phyloP scores from a whole-genome alignment of 1,140 invertebrate species.

The Hirudo medicinalis region DNA sequence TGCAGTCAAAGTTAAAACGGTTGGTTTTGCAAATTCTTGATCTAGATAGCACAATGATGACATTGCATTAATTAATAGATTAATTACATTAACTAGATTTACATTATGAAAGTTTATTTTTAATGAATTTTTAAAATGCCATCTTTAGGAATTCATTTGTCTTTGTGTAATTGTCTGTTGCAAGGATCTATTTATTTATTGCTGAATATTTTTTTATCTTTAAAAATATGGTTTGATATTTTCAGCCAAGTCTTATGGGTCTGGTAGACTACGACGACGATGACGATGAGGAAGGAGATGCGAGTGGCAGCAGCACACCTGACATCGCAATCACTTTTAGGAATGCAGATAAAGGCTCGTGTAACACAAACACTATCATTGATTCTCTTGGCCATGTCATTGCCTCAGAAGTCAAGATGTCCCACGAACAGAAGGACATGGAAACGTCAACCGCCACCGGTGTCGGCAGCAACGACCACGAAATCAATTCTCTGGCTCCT shows the following conservation, averaged over 20 bases:
- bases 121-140: not conserved
- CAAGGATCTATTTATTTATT: too few species aligned
- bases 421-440: not conserved
- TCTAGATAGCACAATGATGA: too few species aligned
- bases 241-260: slow-evolving; percentile 50
- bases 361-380: not conserved
- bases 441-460: not conserved
- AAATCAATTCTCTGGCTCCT: slow-evolving; percentile 24
- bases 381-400: too few species aligned
- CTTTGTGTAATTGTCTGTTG: not conserved
- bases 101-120: too few species aligned
- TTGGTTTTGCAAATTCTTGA: not conserved
- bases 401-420: not conserved
- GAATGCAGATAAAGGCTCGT: not conserved
- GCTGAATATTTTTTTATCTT: too few species aligned
- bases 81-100: slow-evolving; percentile 7
- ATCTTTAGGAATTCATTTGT: slow-evolving; percentile 18
- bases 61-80: too few species aligned
- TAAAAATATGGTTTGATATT: slow-evolving; percentile 23
- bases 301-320: not conserved
- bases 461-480: not conserved
- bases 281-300: slow-evolving; percentile 54
- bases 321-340: not conserved
- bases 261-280: slow-evolving; percentile 82
- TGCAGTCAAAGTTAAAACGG: slow-evolving; percentile 7